Conservation (phyloP, 2,888 invertebrate species). For the Timema cristinae region DNA sequence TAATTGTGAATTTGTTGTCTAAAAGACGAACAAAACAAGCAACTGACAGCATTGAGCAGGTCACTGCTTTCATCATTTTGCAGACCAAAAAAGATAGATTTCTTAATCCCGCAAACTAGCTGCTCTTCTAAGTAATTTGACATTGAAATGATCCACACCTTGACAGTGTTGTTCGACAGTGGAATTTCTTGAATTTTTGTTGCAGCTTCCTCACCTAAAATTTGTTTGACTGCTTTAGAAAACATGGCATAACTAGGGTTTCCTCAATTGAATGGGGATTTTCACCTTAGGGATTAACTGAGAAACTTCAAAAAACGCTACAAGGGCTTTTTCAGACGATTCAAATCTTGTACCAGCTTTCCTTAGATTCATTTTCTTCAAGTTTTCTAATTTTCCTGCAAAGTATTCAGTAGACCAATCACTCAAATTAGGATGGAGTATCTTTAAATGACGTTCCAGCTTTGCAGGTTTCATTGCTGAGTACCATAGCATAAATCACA, state of each 20-base stretch:
- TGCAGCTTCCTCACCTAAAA: slow-evolving; percentile 1
- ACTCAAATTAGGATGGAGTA: too few species aligned
- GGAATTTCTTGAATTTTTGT: background rate
- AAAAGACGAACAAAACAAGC: background rate
- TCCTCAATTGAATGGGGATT: background rate
- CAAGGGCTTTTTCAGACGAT: background rate
- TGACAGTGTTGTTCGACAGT: background rate
- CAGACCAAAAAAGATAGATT: background rate
- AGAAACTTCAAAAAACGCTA: background rate
- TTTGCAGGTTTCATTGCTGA: too few species aligned
- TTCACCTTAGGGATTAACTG: background rate
- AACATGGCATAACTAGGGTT: slow-evolving; percentile 2
- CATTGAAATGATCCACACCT: background rate
- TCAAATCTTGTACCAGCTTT: background rate
- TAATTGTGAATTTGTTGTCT: background rate
- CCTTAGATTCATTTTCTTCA: slow-evolving; percentile 2
- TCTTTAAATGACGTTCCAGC: too few species aligned
- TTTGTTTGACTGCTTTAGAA: background rate
- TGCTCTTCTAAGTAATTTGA: background rate
- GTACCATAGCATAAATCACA: too few species aligned
- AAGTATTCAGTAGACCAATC: too few species aligned
- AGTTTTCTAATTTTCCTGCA: background rate
- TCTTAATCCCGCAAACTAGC: background rate
- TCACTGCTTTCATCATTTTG: background rate
- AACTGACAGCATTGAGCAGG: background rate